phyloP scores from a whole-genome alignment of 2,888 invertebrate genomes.

The Linyphia triangularis region DNA sequence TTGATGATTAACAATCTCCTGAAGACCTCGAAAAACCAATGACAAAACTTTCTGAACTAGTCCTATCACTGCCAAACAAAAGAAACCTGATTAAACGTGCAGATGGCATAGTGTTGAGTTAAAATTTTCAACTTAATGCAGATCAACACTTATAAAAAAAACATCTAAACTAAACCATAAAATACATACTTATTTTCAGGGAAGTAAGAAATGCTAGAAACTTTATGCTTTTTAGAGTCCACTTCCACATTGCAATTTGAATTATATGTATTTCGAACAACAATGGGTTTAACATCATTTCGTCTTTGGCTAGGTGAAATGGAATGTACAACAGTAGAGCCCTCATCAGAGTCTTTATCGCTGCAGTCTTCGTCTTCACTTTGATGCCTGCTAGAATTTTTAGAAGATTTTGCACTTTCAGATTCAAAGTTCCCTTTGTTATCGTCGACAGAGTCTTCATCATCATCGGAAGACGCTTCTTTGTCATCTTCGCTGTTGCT shows the following conservation, averaged over 20 bases:
- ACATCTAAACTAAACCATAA: background rate
- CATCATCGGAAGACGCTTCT: slow-evolving; percentile 1
- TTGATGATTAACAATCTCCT: too few relatives aligned
- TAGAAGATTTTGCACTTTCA: background rate
- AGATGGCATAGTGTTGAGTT: too few relatives aligned
- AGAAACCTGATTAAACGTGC: too few relatives aligned
- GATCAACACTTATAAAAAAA: slow-evolving; percentile 14
- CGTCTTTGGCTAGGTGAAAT: background rate
- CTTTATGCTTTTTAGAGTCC: slow-evolving; percentile 26
- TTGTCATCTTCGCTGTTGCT: slow-evolving; percentile 4
- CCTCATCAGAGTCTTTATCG: slow-evolving; percentile 21
- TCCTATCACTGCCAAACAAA: too few relatives aligned
- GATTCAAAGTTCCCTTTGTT: slow-evolving; percentile 1
- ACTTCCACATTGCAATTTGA: slow-evolving; percentile 18
- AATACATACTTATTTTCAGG: slow-evolving; percentile 27
- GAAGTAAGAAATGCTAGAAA: slow-evolving; percentile 21
- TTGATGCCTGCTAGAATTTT: background rate
- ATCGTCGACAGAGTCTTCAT: background rate
- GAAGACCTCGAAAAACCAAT: too few relatives aligned
- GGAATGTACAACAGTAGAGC: background rate
- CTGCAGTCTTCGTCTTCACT: background rate
- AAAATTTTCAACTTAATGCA: slow-evolving; percentile 1
- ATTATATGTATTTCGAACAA: slow-evolving; percentile 9
- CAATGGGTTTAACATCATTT: background rate
- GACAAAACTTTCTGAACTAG: too few relatives aligned